Percentiles rank a stretch among this genome's conserved stretches.
Evolutionary conservation across 1,140 invertebrate genomes (phyloP).

Genomic region (Papilio machaon): DNA sequence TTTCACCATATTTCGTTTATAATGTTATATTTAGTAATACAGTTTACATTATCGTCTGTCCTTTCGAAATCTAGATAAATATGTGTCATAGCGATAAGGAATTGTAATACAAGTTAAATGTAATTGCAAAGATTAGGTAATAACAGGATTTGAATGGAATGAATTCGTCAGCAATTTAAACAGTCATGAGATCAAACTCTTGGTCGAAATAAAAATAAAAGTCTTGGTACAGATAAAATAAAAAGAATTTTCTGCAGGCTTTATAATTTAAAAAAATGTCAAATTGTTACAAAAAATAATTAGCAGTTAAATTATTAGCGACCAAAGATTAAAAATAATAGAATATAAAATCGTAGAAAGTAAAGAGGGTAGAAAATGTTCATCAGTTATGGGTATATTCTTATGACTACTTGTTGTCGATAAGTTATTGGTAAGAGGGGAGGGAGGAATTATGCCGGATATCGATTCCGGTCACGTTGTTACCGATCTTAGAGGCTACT

Average conservation of each 20-base stretch:
- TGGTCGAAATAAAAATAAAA: too few species aligned
- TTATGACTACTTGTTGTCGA: not conserved
- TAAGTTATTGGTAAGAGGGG: not conserved
- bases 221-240: not conserved
- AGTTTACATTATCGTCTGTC: not conserved
- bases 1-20: not conserved
- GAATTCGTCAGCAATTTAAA: not conserved
- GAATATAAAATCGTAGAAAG: not conserved
- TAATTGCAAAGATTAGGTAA: constrained; percentile 14
- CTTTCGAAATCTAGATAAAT: constrained; percentile 27
- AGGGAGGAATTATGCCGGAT: not conserved
- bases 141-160: not conserved
- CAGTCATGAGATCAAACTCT: not conserved
- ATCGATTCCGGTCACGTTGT: constrained; percentile 10
- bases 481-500: constrained; percentile 6
- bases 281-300: too few species aligned
- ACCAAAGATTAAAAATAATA: not conserved
- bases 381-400: not conserved
- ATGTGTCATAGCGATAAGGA: constrained; percentile 20
- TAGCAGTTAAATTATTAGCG: not conserved
- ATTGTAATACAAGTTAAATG: constrained; percentile 9
- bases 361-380: not conserved
- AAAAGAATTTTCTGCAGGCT: not conserved
- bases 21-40: constrained; percentile 18
- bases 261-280: not conserved